Base-by-base conservation (phyloP, 2,113 vertebrate genomes). In the Cinclus cinclus region DNA sequence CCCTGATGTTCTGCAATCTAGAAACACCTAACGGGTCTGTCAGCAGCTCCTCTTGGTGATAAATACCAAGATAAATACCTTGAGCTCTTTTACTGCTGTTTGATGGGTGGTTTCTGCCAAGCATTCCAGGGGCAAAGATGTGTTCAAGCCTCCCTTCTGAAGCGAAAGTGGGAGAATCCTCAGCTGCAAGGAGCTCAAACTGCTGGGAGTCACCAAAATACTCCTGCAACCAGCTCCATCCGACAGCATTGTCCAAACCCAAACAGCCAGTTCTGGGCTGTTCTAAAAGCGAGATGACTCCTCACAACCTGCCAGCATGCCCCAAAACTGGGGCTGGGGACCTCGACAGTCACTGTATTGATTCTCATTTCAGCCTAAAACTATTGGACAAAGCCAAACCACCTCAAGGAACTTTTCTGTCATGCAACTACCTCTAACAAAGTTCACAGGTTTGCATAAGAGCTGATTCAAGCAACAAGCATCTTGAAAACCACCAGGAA, bases 1-100 rank as follows among this genome's bases (percentile, higher is more conserved):
- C 13, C 10, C 2, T 0, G 0, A 20, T 0, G 2, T 9, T 27
- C 11, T 5, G 15, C 6, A 19, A 23, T 10, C 27, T 9, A 53
- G 28, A 70, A 70, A 39, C 7, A 33, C 15, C 60, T 15, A 25
- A 42, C 9, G 21, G 24, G 5, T 46, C 25, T 44, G 23, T 13
- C 41, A 59, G 39, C 24, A 65, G 47, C n/a, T 39, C 60, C 37
- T 74, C 35, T 31, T 15, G 12, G 17, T 2, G 25, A 50, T 2
- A 53, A 90, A 63, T 5, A 37, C 0, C 39, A 49, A 27, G 35
- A 37, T 37, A 37, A 37, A 37, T 37, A 37, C 41, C 27, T 25
- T 8, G 31, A 5, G 35, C 13, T 69, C 35, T 56, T 55, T 52
- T 11, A 7, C 20, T 74, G 41, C 46, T 20, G 11, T 3, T 2